Conservation (phyloP, 1,140 invertebrate genomes). For the Melitaea cinxia region DNA sequence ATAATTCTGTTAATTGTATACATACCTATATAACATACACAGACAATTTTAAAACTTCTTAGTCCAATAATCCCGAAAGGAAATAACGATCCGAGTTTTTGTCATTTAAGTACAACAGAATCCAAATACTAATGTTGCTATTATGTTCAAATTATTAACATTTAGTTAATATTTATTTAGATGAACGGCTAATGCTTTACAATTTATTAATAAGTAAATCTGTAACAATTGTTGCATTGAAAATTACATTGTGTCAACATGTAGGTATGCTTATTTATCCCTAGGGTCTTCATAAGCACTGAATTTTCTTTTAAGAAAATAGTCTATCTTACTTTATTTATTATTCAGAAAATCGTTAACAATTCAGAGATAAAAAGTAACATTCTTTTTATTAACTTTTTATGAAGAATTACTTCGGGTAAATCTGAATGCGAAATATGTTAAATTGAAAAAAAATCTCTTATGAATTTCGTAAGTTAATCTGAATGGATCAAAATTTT, state of each 20-base stretch:
- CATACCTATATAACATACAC: too few relatives aligned
- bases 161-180: neutral
- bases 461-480: neutral
- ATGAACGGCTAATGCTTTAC: neutral
- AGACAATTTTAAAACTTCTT: too few relatives aligned
- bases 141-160: neutral
- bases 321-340: neutral
- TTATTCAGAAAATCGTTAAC: neutral
- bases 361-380: neutral
- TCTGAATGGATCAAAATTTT: slow-evolving; percentile 17
- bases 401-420: neutral
- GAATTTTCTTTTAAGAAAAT: too few relatives aligned
- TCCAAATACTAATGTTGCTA: slow-evolving; percentile 2
- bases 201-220: neutral
- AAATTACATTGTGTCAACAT: neutral
- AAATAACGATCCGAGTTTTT: too few relatives aligned
- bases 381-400: neutral
- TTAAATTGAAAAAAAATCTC: neutral
- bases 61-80: too few relatives aligned
- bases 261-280: neutral
- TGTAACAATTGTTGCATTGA: neutral
- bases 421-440: neutral
- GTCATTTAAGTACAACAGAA: too few relatives aligned
- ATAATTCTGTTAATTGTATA: too few relatives aligned
- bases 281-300: too few relatives aligned